These are phyloP conservation scores for Cherax destructor DNA, from an alignment of 1,140 invertebrate species.

Conservation along the genomic window DNA sequence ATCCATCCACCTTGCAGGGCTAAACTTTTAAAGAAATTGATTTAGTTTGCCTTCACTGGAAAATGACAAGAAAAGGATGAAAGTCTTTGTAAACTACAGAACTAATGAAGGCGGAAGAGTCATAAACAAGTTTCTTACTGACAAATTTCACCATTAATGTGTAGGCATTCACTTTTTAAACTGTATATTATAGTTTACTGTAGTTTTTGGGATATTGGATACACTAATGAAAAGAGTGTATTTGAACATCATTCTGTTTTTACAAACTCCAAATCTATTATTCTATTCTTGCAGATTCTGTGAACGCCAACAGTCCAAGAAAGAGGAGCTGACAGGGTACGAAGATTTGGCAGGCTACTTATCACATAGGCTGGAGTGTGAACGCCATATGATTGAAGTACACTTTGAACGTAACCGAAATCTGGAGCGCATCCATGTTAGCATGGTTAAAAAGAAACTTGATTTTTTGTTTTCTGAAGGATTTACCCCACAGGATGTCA, in stretches of 20 bases:
- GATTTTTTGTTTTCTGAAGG: slow-evolving; percentile 19
- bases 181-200: background rate
- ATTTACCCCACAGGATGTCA: slow-evolving; percentile 2
- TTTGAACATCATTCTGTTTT: background rate
- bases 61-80: too few species aligned
- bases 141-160: too few species aligned
- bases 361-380: slow-evolving; percentile 14
- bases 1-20: too few species aligned
- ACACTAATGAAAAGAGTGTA: background rate
- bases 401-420: background rate
- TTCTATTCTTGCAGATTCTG: background rate
- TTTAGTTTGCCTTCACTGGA: too few species aligned
- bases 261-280: background rate
- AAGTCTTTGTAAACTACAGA: too few species aligned
- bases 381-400: background rate
- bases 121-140: too few species aligned
- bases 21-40: too few species aligned
- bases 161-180: too few species aligned
- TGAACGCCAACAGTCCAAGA: slow-evolving; percentile 7
- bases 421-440: slow-evolving; percentile 12
- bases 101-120: background rate
- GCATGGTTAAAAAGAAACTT: slow-evolving; percentile 10
- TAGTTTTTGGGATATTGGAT: background rate
- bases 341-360: slow-evolving; percentile 8
- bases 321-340: background rate